Evolutionary conservation across 2,888 invertebrate genomes (phyloP).

Genomic region (Heliconius hortense): DNA sequence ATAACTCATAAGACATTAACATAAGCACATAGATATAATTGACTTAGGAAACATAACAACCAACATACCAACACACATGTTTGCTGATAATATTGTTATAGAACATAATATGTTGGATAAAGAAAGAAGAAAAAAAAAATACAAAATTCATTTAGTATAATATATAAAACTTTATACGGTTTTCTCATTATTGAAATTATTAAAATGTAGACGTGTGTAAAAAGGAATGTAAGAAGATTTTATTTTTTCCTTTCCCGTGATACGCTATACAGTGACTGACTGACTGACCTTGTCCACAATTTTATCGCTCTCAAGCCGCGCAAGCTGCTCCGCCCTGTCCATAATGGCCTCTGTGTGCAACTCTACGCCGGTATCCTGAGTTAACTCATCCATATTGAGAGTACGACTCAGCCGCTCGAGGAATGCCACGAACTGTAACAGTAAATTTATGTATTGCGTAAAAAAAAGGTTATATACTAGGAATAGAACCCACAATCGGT

Average conservation of each 20-base stretch:
- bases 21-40: too few relatives aligned
- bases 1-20: neutral
- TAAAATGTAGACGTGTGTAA: constrained; percentile 34
- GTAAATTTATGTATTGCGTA: constrained; percentile 12
- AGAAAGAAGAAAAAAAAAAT: neutral
- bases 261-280: constrained; percentile 66
- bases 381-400: constrained; percentile 92
- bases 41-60: too few relatives aligned
- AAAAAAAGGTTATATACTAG: neutral
- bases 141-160: neutral
- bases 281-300: constrained; percentile 89
- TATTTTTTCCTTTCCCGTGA: constrained; percentile 38
- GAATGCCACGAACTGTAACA: constrained; percentile 87
- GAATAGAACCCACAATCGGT: too few relatives aligned
- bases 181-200: neutral
- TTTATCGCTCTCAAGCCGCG: constrained; percentile 90
- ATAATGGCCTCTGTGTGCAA: constrained; percentile 92
- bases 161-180: neutral
- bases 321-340: constrained; percentile 92
- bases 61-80: neutral
- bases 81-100: neutral
- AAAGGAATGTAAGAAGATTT: constrained; percentile 34
- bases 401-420: constrained; percentile 91
- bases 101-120: neutral
- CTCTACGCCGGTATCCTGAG: constrained; percentile 90